phyloP scores from a whole-genome alignment of 64 coral and sea anemone genomes.

The Porites lutea region DNA sequence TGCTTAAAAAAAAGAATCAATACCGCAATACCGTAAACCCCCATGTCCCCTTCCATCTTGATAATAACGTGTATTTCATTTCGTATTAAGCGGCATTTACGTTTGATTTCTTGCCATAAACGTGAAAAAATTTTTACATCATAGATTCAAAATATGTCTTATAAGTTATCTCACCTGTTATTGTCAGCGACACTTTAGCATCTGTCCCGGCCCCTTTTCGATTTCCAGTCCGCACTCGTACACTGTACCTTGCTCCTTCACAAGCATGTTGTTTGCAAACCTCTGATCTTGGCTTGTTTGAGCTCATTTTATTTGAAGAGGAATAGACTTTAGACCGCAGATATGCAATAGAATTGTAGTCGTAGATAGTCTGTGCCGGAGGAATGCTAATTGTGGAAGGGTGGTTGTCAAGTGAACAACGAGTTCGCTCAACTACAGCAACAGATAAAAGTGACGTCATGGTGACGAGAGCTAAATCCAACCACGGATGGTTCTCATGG shows the following conservation, averaged over 20 bases:
- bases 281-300: slow-evolving; percentile 7
- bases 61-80: no score
- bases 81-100: no score
- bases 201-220: slow-evolving; percentile 67
- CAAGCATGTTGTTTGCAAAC: neutral
- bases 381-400: neutral
- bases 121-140: neutral
- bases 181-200: slow-evolving; percentile 57
- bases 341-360: slow-evolving; percentile 59
- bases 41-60: no score
- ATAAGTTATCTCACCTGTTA: slow-evolving; percentile 59
- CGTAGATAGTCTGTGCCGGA: slow-evolving; percentile 61
- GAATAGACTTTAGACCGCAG: slow-evolving; percentile 50
- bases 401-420: slow-evolving; percentile 25
- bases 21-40: no score
- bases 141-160: neutral
- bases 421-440: slow-evolving; percentile 46
- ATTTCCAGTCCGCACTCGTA: slow-evolving; percentile 61
- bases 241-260: slow-evolving; percentile 21
- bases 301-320: slow-evolving; percentile 25
- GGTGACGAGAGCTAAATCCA: slow-evolving; percentile 79
- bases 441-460: slow-evolving; percentile 52
- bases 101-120: no score
- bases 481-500: slow-evolving; percentile 64
- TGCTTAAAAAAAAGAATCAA: no score